Evolutionary conservation across 2,113 vertebrate species (phyloP), one percentile per base, ranked within the genome.

Genomic region (Chlorodrepanis virens): DNA sequence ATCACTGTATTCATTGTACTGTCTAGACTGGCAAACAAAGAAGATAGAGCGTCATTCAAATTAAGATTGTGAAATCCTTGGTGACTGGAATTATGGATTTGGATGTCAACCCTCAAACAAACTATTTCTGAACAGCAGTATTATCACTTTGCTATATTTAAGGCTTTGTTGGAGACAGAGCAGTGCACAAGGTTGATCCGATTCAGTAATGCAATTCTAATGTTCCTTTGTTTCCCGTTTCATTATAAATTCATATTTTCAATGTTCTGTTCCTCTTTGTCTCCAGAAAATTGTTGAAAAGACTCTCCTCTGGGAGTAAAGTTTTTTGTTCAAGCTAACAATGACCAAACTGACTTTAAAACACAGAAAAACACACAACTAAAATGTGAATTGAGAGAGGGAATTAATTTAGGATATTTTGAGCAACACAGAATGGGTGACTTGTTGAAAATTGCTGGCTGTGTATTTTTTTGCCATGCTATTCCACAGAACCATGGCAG

Each of bases 1-100:
- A 97, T 96, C 96, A 95, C 76, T 97, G 86, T 94, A 95, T 96
- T 97, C 95, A 97, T 96, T 97, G 96, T 97, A 20, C 96, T 95
- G 97, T 97, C 98, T 98, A 98, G 98, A 98, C 97, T 96, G 87
- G 82, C 94, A 90, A 96, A 97, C 95, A 97, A 97, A 97, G 95
- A 96, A 94, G 88, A 96, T 94, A 96, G 94, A 97, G 96, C 93
- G 29, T 97, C 97, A 97, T 97, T 95, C 96, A 97, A 86, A 95
- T 95, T 95, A 94, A 92, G 96, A 95, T 94, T 92, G 93, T 89
- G 95, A 95, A 22, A 93, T 95, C 96, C 94, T 95, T 95, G 96
- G 89, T 90, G 96, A 77, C 96, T 97, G 95, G 96, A 97, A 95
- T 96, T 95, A 97, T 75, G 93, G 96, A 97, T 97, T 95, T 97